Percentiles rank a stretch among this genome's conserved stretches.
Conservation (phyloP, 2,888 invertebrate genomes). For the Latrodectus elegans region DNA sequence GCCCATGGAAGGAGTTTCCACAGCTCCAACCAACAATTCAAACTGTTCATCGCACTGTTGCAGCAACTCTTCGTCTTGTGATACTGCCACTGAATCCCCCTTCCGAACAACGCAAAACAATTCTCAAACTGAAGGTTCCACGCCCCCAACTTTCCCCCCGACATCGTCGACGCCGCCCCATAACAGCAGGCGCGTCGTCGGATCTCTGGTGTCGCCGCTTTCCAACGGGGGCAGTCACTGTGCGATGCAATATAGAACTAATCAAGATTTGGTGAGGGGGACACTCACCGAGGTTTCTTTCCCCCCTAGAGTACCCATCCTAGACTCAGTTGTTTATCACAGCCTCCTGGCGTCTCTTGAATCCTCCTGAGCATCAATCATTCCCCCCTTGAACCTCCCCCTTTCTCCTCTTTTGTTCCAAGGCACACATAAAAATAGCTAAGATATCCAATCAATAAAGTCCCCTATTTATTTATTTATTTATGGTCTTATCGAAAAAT, state of each 20-base stretch:
- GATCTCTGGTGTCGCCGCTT: slow-evolving; percentile 15
- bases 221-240: slow-evolving; percentile 77
- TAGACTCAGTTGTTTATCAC: slow-evolving; percentile 79
- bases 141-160: slow-evolving; percentile 56
- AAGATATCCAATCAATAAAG: neutral
- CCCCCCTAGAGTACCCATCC: slow-evolving; percentile 63
- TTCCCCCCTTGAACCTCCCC: slow-evolving; percentile 16
- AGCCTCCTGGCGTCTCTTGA: slow-evolving; percentile 80
- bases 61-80: slow-evolving; percentile 30
- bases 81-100: slow-evolving; percentile 19
- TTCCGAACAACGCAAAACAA: slow-evolving; percentile 1
- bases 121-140: neutral
- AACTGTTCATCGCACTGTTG: slow-evolving; percentile 11
- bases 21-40: slow-evolving; percentile 6
- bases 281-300: slow-evolving; percentile 25
- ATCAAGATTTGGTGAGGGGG: slow-evolving; percentile 64
- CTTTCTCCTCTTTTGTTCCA: slow-evolving; percentile 34
- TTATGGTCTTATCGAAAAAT: neutral
- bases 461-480: neutral
- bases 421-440: neutral
- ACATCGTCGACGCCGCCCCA: slow-evolving; percentile 53
- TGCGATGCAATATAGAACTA: slow-evolving; percentile 71
- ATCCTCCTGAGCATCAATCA: slow-evolving; percentile 71
- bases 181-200: slow-evolving; percentile 30
- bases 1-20: slow-evolving; percentile 14